These are phyloP conservation scores for Uloborus plumipes DNA, from an alignment of 2,888 invertebrate species.

Conservation along the genomic window DNA sequence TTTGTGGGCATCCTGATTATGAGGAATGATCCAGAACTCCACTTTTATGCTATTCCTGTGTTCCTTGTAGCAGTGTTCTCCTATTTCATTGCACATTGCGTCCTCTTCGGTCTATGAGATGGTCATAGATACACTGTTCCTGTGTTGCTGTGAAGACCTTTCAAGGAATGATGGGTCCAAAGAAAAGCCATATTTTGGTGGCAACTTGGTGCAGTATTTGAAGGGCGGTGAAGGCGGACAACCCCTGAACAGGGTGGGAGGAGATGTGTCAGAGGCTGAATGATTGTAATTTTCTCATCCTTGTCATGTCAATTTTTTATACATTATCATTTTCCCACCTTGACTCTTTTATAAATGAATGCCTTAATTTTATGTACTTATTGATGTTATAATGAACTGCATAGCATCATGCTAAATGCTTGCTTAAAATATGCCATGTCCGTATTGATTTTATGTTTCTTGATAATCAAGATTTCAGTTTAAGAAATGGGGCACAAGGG, in stretches of 20 bases:
- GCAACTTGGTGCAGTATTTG: slow-evolving; percentile 41
- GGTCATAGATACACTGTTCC: slow-evolving; percentile 75
- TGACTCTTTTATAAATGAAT: no score
- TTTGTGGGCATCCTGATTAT: slow-evolving; percentile 77
- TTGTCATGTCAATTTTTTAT: background rate
- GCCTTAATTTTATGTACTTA: no score
- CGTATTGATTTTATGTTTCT: no score
- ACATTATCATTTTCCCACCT: background rate
- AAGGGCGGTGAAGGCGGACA: slow-evolving; percentile 33
- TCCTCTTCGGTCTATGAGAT: slow-evolving; percentile 83
- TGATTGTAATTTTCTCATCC: background rate
- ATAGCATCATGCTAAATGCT: no score
- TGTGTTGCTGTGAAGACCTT: slow-evolving; percentile 75
- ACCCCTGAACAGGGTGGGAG: slow-evolving; percentile 44
- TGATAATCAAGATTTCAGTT: no score
- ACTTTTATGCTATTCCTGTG: slow-evolving; percentile 78
- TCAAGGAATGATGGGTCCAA: slow-evolving; percentile 76
- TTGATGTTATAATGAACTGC: no score
- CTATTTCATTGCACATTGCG: slow-evolving; percentile 80
- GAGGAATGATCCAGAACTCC: slow-evolving; percentile 75
- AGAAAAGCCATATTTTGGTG: slow-evolving; percentile 75
- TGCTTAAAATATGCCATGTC: no score
- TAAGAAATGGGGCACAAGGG: no score
- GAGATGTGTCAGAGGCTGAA: slow-evolving; percentile 42
- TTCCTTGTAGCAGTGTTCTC: slow-evolving; percentile 78